Conservation (phyloP, 2,113 vertebrate genomes). For the Sander lucioperca region DNA sequence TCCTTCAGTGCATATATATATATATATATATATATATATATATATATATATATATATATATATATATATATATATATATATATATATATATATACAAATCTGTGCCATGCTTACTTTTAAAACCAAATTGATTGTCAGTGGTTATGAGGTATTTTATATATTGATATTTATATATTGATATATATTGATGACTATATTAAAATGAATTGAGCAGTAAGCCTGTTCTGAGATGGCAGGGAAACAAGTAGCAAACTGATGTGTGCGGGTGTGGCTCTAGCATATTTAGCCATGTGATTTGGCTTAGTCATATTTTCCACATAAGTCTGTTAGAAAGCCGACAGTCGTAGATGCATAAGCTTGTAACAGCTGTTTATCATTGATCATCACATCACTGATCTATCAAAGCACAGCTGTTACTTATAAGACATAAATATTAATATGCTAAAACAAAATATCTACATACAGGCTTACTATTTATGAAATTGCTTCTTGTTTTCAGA, state of each 20-base stretch:
- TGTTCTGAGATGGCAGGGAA: background rate
- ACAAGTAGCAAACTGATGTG: background rate
- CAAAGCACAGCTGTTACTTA: conserved; percentile 4
- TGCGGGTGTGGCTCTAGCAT: background rate
- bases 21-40: too few species aligned
- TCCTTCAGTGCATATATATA: too few species aligned
- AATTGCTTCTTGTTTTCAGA: background rate
- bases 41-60: too few species aligned
- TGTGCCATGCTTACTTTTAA: too few species aligned
- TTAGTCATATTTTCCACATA: conserved; percentile 16
- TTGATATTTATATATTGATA: too few species aligned
- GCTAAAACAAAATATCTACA: conserved; percentile 1
- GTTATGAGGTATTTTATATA: too few species aligned
- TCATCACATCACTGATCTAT: conserved; percentile 28
- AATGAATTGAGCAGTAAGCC: background rate
- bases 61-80: too few species aligned
- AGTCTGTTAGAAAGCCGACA: conserved; percentile 11
- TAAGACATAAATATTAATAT: background rate
- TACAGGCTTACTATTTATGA: background rate
- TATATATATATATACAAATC: too few species aligned
- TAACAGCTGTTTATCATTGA: conserved; percentile 29
- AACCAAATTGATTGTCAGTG: too few species aligned
- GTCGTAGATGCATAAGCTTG: background rate
- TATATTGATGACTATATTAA: background rate
- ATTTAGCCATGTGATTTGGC: conserved; percentile 1